These are phyloP conservation scores for Gorsachius magnificus DNA, from an alignment of 2,797 vertebrate species.

Conservation along the genomic window DNA sequence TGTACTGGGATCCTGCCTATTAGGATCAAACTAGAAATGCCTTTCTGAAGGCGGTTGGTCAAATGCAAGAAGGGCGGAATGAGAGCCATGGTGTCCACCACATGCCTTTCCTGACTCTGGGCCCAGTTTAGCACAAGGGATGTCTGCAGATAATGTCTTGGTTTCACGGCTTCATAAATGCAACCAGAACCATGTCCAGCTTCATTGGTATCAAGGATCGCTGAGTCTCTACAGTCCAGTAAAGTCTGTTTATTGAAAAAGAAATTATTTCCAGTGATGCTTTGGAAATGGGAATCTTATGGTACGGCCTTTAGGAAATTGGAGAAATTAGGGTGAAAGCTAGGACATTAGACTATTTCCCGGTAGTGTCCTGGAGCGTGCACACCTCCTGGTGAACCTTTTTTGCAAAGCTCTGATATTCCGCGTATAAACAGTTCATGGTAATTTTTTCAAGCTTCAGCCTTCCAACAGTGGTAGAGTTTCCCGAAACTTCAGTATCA, in stretches of 20 bases:
- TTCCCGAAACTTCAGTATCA: neutral
- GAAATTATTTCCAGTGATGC: neutral
- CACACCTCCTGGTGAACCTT: neutral
- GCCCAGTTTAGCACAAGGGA: neutral
- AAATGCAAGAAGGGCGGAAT: neutral
- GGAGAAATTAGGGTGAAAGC: neutral
- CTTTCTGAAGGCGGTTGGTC: neutral
- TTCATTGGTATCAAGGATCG: fast-evolving
- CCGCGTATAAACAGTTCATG: neutral
- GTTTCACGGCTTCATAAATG: neutral
- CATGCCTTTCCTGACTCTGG: neutral
- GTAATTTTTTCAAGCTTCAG: neutral
- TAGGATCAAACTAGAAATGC: neutral
- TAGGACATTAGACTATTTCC: neutral
- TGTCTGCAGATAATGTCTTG: fast-evolving
- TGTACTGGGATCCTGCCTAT: neutral
- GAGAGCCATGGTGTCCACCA: neutral
- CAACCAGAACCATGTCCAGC: neutral
- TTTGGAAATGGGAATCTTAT: neutral
- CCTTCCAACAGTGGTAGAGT: neutral
- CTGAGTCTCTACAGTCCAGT: neutral
- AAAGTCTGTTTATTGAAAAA: neutral
- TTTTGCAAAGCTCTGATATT: neutral
- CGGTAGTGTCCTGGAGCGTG: neutral
- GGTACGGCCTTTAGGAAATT: neutral